phyloP scores from a whole-genome alignment of 30 jellyfish, hydroid and myxozoan genomes.

The Catostylus mosaicus region DNA sequence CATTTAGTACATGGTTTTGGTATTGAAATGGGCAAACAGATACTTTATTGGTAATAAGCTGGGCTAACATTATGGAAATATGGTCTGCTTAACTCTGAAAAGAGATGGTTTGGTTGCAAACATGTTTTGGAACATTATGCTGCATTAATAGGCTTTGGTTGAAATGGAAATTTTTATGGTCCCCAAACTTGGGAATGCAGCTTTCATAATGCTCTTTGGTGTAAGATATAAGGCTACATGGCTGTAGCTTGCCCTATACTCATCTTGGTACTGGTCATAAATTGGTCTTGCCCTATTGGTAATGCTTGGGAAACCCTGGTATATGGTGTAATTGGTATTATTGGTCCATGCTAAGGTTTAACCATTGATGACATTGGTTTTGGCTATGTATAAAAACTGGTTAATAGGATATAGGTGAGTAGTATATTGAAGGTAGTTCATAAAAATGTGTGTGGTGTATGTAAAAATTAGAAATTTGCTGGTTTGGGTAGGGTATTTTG shows the following conservation, averaged over 20 bases:
- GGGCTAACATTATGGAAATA: constrained; percentile 47
- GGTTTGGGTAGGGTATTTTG: too few relatives aligned
- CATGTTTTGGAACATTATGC: constrained; percentile 22
- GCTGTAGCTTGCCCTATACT: too few relatives aligned
- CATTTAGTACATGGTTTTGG: constrained; percentile 60
- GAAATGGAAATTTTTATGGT: constrained; percentile 15
- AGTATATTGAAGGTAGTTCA: too few relatives aligned
- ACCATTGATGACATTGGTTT: constrained; percentile 20
- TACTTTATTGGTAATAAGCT: constrained; percentile 24
- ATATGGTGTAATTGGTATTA: constrained; percentile 5
- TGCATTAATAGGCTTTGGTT: constrained; percentile 40
- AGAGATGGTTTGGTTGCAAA: constrained; percentile 38
- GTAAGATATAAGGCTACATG: constrained; percentile 1
- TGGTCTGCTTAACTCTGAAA: constrained; percentile 14
- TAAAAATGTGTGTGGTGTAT: too few relatives aligned
- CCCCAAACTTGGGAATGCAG: constrained; percentile 8
- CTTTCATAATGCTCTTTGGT: background rate
- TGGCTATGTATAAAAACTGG: constrained; percentile 1
- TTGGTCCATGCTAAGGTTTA: constrained; percentile 17
- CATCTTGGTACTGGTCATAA: too few relatives aligned
- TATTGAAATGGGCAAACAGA: constrained; percentile 61
- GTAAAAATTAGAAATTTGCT: too few relatives aligned
- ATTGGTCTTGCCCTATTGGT: constrained; percentile 18
- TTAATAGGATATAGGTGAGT: constrained; percentile 16
- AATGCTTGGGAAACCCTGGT: constrained; percentile 1